These are phyloP conservation scores for Endomychus coccineus DNA, from an alignment of 2,888 invertebrate species.

Conservation along the genomic window DNA sequence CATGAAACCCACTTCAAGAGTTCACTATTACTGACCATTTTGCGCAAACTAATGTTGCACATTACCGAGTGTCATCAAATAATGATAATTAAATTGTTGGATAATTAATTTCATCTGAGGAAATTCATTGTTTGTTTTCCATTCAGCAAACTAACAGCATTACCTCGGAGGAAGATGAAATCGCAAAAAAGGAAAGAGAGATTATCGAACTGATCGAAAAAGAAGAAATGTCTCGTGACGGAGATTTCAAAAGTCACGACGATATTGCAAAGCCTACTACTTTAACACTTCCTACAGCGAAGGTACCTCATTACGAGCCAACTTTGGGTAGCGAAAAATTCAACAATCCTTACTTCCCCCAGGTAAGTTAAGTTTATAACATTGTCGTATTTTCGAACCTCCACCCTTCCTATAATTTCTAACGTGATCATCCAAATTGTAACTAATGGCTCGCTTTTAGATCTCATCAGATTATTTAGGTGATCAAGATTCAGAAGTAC, in stretches of 20 bases:
- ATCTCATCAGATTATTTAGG: conserved; percentile 29
- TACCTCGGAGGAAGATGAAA: conserved; percentile 74
- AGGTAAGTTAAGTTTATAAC: no score
- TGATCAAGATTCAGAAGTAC: conserved; percentile 45
- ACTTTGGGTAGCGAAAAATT: conserved; percentile 32
- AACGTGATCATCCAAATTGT: no score
- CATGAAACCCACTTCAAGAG: no score
- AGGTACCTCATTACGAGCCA: background rate
- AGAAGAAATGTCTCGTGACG: conserved; percentile 53
- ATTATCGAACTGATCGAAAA: conserved; percentile 58
- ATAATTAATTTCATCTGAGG: no score
- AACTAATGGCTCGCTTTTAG: no score
- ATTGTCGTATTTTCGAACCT: no score
- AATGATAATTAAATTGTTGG: no score
- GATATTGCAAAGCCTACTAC: background rate
- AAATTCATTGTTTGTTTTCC: conserved; percentile 6
- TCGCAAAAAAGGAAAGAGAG: conserved; percentile 57
- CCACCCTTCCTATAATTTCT: no score
- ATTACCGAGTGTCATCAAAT: no score
- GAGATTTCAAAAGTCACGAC: conserved; percentile 21
- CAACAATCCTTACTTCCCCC: conserved; percentile 32
- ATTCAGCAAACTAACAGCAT: conserved; percentile 54
- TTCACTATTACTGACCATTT: no score
- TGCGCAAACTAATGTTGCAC: no score
- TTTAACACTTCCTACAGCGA: background rate